Evolutionary conservation across 2,113 vertebrate genomes (phyloP).

Genomic region (Bubo scandiacus): DNA sequence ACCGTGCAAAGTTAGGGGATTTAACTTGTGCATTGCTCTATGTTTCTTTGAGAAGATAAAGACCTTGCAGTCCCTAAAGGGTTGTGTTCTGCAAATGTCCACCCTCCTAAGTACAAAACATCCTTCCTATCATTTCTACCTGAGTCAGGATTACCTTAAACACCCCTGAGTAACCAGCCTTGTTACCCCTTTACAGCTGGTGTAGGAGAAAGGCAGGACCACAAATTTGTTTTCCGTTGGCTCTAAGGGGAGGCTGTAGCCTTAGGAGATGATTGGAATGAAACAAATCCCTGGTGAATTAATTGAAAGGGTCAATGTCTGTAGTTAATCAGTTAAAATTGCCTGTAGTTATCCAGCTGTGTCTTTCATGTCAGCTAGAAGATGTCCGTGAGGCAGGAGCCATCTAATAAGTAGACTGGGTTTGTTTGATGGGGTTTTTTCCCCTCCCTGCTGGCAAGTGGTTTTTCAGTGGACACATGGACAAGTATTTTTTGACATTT

Average conservation of each 20-base stretch:
- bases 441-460: not conserved
- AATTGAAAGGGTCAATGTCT: slow-evolving; percentile 29
- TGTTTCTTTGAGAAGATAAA: not conserved
- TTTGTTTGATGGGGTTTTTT: not conserved
- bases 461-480: not conserved
- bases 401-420: not conserved
- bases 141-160: not conserved
- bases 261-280: not conserved
- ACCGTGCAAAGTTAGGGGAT: not conserved
- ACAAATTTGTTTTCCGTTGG: not conserved
- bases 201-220: not conserved
- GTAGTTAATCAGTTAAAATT: slow-evolving; percentile 38
- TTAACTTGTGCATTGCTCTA: not conserved
- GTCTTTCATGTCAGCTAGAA: not conserved
- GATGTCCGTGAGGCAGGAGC: not conserved
- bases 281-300: not conserved
- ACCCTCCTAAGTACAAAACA: not conserved
- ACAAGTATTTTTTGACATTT: not conserved
- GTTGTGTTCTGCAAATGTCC: not conserved
- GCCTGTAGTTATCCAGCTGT: slow-evolving; percentile 7
- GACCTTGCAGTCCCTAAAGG: not conserved
- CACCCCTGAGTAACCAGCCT: not conserved
- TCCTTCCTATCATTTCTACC: not conserved
- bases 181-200: not conserved
- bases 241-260: not conserved